Percentiles rank a stretch among this genome's conserved stretches.
Conservation (phyloP, 1,140 invertebrate genomes). For the Rhopalosiphum padi region DNA sequence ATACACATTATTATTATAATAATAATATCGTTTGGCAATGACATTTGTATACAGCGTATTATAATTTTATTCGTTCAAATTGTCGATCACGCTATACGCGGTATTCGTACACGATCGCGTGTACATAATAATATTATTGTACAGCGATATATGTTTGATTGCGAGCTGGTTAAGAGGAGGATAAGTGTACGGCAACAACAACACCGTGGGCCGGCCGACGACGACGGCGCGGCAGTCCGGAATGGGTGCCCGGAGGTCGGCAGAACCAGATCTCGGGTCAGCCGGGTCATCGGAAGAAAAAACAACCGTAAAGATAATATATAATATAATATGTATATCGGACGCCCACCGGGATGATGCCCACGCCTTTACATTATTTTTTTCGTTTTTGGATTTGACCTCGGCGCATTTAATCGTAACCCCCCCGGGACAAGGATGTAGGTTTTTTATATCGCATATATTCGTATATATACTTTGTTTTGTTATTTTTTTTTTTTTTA, state of each 20-base stretch:
- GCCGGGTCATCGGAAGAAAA: constrained; percentile 24
- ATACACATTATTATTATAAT: background rate
- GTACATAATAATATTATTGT: background rate
- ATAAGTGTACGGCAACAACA: background rate
- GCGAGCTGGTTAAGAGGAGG: background rate
- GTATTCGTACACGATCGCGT: background rate
- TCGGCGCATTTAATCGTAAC: background rate
- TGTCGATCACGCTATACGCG: background rate
- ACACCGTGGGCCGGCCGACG: constrained; percentile 10
- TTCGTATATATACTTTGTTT: background rate
- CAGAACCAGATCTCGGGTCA: constrained; percentile 54
- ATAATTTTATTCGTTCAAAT: background rate
- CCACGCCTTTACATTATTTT: constrained; percentile 41
- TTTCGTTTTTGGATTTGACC: constrained; percentile 46
- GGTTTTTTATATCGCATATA: background rate
- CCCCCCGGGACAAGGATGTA: constrained; percentile 30
- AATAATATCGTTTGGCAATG: background rate
- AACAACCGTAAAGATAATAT: constrained; percentile 14
- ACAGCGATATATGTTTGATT: background rate
- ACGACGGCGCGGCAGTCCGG: background rate
- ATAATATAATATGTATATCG: background rate
- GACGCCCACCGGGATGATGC: constrained; percentile 33
- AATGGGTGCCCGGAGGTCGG: constrained; percentile 47
- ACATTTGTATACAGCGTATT: background rate
- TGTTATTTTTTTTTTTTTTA: background rate